phyloP scores from a whole-genome alignment of 2,888 invertebrate genomes.

The Brenthis ino region DNA sequence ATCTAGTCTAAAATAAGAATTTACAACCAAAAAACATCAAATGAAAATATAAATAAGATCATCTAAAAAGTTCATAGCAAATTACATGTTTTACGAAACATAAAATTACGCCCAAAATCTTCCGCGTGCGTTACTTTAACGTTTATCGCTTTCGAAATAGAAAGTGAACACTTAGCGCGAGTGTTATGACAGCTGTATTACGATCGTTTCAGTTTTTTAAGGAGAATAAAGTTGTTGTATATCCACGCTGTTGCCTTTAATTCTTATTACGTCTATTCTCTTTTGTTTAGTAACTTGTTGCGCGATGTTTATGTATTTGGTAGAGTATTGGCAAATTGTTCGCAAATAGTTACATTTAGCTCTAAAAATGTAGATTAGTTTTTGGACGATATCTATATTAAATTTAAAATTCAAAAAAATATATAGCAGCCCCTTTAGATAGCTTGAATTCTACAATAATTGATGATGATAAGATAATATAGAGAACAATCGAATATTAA shows the following conservation, averaged over 20 bases:
- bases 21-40: no score
- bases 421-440: no score
- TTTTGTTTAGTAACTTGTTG: constrained; percentile 6
- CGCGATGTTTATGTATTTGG: no score
- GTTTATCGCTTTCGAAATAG: constrained; percentile 38
- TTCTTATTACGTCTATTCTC: constrained; percentile 6
- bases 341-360: no score
- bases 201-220: constrained; percentile 45
- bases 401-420: no score
- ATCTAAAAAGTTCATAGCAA: neutral
- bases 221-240: constrained; percentile 46
- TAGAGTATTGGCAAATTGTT: no score
- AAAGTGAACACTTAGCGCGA: constrained; percentile 34
- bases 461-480: no score
- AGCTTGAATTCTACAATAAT: no score
- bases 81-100: constrained; percentile 12
- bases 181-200: constrained; percentile 46
- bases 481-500: no score
- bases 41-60: no score
- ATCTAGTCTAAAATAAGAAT: neutral
- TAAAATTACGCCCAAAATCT: constrained; percentile 24
- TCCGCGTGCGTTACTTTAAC: constrained; percentile 24
- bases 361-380: no score
- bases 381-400: no score
- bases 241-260: constrained; percentile 11